Conservation (phyloP, 1,140 invertebrate species). For the Euura saliciscinereae region DNA sequence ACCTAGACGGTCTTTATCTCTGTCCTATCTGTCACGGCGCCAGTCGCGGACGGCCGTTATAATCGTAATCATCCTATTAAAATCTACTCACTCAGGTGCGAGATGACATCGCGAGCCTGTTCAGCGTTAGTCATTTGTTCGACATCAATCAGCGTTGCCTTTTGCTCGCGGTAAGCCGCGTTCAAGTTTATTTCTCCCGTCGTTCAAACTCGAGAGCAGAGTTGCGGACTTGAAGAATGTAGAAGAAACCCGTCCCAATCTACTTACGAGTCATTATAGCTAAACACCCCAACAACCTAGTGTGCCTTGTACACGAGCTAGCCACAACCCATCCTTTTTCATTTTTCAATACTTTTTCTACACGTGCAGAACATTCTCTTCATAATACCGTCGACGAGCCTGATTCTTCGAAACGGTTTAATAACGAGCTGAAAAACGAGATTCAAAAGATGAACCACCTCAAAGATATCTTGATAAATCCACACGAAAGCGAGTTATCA, state of each 20-base stretch:
- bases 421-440: not conserved
- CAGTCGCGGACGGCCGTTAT: not conserved
- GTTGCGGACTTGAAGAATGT: not conserved
- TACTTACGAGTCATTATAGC: not conserved
- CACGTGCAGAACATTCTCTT: not conserved
- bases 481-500: not conserved
- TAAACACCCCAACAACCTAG: not conserved
- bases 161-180: not conserved
- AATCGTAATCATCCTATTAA: constrained; percentile 5
- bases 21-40: not conserved
- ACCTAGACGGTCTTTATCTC: not conserved
- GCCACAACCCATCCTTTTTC: not conserved
- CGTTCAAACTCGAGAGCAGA: too few species aligned
- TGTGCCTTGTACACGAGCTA: not conserved
- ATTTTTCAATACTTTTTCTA: not conserved
- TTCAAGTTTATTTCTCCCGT: not conserved
- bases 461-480: not conserved
- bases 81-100: not conserved
- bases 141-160: not conserved
- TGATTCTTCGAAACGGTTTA: not conserved
- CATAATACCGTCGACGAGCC: not conserved
- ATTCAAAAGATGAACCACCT: not conserved
- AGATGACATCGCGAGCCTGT: not conserved
- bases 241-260: not conserved
- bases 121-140: not conserved